Evolutionary conservation across 2,888 invertebrate genomes (phyloP).

Genomic region (Aphodius sticticus): DNA sequence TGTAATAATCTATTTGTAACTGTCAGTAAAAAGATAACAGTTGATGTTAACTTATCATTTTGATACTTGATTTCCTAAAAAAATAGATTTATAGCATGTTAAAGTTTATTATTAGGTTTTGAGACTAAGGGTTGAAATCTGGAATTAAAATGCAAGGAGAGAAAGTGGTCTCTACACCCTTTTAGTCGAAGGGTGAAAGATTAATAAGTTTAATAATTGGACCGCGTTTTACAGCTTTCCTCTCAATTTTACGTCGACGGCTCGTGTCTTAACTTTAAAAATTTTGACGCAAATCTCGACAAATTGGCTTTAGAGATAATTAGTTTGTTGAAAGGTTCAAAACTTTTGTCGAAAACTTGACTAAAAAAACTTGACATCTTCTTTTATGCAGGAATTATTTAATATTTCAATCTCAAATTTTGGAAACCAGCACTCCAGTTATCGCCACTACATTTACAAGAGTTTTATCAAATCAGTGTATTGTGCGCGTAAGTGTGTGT

Average conservation of each 20-base stretch:
- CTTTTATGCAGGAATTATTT: no score
- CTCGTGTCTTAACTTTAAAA: background rate
- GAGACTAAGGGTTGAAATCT: background rate
- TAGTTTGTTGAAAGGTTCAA: background rate
- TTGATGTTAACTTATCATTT: background rate
- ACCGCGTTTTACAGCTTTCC: background rate
- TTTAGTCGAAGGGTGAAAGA: background rate
- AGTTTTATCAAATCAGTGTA: no score
- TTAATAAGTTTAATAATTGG: background rate
- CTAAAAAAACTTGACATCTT: no score
- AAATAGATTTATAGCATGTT: no score
- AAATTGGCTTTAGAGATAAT: background rate
- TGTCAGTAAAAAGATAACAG: background rate
- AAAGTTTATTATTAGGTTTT: background rate
- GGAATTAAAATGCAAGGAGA: background rate
- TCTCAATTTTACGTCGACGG: background rate
- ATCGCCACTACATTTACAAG: no score
- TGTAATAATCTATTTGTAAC: background rate
- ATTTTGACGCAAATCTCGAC: background rate
- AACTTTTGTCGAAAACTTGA: no score
- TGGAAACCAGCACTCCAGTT: no score
- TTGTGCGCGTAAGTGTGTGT: no score
- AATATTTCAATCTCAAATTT: no score
- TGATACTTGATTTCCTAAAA: no score
- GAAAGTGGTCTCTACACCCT: background rate